These are phyloP conservation scores for Neosalanx taihuensis DNA, from an alignment of 2,797 vertebrate species.

Conservation along the genomic window DNA sequence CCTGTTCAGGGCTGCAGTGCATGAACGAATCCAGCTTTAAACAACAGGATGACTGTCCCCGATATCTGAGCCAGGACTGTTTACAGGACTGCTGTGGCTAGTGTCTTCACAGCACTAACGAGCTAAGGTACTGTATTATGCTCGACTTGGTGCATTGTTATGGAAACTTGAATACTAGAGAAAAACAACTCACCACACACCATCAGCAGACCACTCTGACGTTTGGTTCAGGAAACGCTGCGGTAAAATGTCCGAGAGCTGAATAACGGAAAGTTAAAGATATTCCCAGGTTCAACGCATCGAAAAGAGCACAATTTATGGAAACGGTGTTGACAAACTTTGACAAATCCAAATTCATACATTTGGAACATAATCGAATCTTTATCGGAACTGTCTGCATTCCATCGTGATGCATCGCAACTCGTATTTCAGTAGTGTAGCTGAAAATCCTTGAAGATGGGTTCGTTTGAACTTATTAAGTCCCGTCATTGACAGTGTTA, in stretches of 20 bases:
- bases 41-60: slow-evolving; percentile 25
- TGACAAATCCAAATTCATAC: background rate
- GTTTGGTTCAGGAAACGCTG: slow-evolving; percentile 12
- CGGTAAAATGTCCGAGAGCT: background rate
- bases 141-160: slow-evolving; percentile 31
- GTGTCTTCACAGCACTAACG: slow-evolving; percentile 35
- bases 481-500: background rate
- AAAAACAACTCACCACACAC: slow-evolving; percentile 12
- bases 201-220: slow-evolving; percentile 8
- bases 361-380: background rate
- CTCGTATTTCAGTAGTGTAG: background rate
- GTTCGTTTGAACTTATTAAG: background rate
- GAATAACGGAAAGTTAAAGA: slow-evolving; percentile 16
- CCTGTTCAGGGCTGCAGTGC: slow-evolving; percentile 34
- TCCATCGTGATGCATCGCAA: background rate
- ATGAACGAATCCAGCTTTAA: slow-evolving; percentile 33
- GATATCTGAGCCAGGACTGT: slow-evolving; percentile 32
- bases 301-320: background rate
- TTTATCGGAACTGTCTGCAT: background rate
- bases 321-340: background rate
- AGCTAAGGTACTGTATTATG: slow-evolving; percentile 27
- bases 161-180: slow-evolving; percentile 30
- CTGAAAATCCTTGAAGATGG: background rate
- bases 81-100: slow-evolving; percentile 48
- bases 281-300: background rate